Evolutionary conservation across 2,113 vertebrate species (phyloP).

Genomic region (Sceloporus undulatus): DNA sequence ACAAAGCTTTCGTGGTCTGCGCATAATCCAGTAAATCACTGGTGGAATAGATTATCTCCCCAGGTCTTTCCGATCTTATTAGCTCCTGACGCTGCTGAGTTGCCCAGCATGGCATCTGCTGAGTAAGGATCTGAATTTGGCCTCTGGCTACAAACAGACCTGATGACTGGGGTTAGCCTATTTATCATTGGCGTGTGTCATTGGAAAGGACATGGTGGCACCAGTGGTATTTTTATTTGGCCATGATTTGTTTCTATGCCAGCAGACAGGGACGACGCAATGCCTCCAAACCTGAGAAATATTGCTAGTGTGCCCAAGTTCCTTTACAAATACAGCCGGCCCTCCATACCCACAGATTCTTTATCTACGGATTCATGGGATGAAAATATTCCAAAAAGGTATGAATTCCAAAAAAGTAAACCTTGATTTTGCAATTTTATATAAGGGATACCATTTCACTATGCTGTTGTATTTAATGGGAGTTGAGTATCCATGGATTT

Average conservation of each 20-base stretch:
- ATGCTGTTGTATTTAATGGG: too few species aligned
- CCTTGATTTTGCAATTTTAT: too few species aligned
- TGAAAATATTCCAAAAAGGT: too few species aligned
- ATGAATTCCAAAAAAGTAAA: too few species aligned
- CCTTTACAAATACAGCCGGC: too few species aligned
- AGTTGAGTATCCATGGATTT: too few species aligned
- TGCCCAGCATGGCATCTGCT: neutral
- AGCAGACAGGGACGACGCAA: neutral
- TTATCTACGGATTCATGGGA: too few species aligned
- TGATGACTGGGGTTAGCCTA: accelerated
- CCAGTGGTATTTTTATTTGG: neutral
- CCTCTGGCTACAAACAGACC: accelerated
- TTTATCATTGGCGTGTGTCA: neutral
- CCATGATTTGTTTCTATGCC: neutral
- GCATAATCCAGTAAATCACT: slow-evolving; percentile 71
- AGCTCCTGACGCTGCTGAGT: slow-evolving; percentile 9
- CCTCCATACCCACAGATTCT: too few species aligned
- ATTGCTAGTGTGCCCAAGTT: neutral
- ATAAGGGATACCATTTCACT: too few species aligned
- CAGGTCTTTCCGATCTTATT: slow-evolving; percentile 40
- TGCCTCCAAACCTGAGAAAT: neutral
- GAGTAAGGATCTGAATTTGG: accelerated
- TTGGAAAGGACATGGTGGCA: neutral
- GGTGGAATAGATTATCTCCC: slow-evolving; percentile 51
- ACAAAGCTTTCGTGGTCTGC: slow-evolving; percentile 63